Evolutionary conservation across 2,113 vertebrate genomes (phyloP), one percentile per base, ranked within the genome.

Genomic region (Geococcyx californianus): DNA sequence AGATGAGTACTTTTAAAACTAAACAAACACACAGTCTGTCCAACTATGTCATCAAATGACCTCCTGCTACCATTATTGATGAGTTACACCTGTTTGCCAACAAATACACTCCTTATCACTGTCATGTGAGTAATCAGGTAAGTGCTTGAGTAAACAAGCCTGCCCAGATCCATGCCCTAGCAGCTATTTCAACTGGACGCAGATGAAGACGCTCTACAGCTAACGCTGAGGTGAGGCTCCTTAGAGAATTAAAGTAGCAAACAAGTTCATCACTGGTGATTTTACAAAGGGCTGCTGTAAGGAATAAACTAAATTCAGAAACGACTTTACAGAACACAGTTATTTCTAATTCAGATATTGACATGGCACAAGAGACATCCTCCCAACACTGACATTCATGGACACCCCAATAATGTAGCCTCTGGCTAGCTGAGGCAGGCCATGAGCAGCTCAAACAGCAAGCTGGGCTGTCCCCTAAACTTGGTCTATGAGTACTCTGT

Each of bases 41-140:
- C 90, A 87, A 93, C 64, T 49, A 64, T 95, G 92, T 84, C 88
- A 93, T 86, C 87, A 72, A 94, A 79, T 95, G 91, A 82, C 90
- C 92, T 95, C 45, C 87, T 86, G 87, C 81, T 79, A 91, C 84
- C 36, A 67, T 96, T 93, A 95, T 91, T 92, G 96, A 96, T 95
- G 93, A 94, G 78, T 85, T 96, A 93, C 94, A 95, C 88, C 93
- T 94, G 90, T 90, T 86, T 96, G 95, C 70, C 67, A 84, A 87
- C 85, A 97, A 95, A 95, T 91, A 83, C 3, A 0, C 54, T 93
- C 76, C 93, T 96, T 92, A 96, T 92, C 95, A 74, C 88, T 95
- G 70, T 86, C 95, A 89, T 72, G 80, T 68, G 90, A 92, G 78
- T 77, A 95, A 93, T 94, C 96, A 91, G 76, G 90, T 81, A 93